Percentiles rank a stretch among this genome's conserved stretches.
Conservation (phyloP, 2,797 vertebrate species). For the Amblyraja radiata region DNA sequence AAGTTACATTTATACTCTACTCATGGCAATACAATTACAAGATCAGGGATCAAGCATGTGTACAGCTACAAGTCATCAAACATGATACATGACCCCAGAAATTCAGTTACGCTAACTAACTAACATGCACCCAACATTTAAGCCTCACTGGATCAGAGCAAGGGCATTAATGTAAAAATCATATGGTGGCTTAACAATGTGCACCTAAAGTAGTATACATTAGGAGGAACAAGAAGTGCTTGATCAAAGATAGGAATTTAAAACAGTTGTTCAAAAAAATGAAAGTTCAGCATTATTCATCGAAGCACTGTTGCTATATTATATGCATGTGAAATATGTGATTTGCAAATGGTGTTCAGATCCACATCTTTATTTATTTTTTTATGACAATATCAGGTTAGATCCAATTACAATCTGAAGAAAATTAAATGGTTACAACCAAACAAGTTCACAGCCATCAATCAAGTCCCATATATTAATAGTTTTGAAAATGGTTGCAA, state of each 20-base stretch:
- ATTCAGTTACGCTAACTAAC: not conserved
- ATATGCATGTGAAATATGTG: not conserved
- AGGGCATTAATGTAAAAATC: not conserved
- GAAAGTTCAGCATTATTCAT: not conserved
- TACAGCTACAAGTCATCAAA: not conserved
- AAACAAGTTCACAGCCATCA: not conserved
- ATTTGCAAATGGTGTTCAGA: not conserved
- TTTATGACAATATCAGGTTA: not conserved
- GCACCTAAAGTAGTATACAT: too few relatives aligned
- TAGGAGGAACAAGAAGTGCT: too few relatives aligned
- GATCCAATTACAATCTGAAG: not conserved
- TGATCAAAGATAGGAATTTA: too few relatives aligned
- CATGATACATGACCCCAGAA: not conserved
- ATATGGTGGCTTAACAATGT: too few relatives aligned
- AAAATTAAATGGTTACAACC: not conserved
- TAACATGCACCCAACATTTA: not conserved
- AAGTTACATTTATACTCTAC: not conserved
- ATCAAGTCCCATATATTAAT: not conserved
- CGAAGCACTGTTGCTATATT: not conserved
- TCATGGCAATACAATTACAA: too few relatives aligned
- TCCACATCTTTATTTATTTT: not conserved
- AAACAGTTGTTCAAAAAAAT: too few relatives aligned
- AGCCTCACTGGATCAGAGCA: not conserved
- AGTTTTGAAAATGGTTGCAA: not conserved
- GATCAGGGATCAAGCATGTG: not conserved